Conservation (phyloP, 2,888 invertebrate species). For the Drosophila hamatofila region DNA sequence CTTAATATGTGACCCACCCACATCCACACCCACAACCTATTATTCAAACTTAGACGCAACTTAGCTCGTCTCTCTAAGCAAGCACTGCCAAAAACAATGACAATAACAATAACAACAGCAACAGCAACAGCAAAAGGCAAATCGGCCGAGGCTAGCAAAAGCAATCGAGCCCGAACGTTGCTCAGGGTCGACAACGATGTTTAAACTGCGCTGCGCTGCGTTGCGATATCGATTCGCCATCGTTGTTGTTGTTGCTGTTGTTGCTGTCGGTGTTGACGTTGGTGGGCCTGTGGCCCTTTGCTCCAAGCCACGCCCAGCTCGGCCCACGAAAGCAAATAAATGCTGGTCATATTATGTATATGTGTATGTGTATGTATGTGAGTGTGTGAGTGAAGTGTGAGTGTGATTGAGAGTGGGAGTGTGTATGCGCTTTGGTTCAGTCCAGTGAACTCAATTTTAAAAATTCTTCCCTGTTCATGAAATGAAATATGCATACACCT, state of each 20-base stretch:
- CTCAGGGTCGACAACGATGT: constrained; percentile 55
- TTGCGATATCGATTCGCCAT: constrained; percentile 60
- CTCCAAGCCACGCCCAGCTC: constrained; percentile 46
- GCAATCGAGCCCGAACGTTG: constrained; percentile 46
- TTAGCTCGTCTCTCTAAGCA: constrained; percentile 1
- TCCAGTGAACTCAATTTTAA: constrained; percentile 61
- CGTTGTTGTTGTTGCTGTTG: constrained; percentile 10
- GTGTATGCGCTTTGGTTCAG: constrained; percentile 50
- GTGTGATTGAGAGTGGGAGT: neutral
- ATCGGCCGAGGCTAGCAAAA: constrained; percentile 32
- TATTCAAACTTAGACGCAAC: neutral
- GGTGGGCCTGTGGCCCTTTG: constrained; percentile 10
- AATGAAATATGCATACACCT: constrained; percentile 19
- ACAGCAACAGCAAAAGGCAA: constrained; percentile 4
- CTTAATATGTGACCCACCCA: neutral
- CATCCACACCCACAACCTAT: neutral
- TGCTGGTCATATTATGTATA: constrained; percentile 31
- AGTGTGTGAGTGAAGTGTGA: constrained; percentile 1
- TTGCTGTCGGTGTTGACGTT: constrained; percentile 22
- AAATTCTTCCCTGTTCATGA: constrained; percentile 50
- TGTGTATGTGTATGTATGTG: neutral
- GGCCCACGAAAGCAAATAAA: constrained; percentile 37
- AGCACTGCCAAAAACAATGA: constrained; percentile 14
- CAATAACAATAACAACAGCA: neutral
- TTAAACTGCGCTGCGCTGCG: constrained; percentile 28